Conservation (phyloP, 2,888 invertebrate genomes). For the Chrysina gloriosa region DNA sequence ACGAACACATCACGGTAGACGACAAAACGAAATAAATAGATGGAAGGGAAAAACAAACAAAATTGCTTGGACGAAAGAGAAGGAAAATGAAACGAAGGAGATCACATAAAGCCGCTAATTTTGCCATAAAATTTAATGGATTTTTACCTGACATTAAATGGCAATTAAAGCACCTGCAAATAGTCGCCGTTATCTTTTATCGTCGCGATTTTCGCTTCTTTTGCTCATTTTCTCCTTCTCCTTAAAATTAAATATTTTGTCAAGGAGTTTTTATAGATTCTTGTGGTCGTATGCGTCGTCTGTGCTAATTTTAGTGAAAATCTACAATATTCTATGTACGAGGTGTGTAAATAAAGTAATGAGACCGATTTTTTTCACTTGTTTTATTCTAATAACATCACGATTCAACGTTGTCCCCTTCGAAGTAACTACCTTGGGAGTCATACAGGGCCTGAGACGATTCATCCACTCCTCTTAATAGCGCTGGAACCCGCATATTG, state of each 20-base stretch:
- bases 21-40: background rate
- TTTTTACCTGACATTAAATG: slow-evolving; percentile 40
- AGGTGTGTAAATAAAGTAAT: no score
- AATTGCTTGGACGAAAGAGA: background rate
- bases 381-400: no score
- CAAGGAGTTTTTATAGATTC: background rate
- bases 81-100: background rate
- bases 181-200: slow-evolving; percentile 17
- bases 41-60: background rate
- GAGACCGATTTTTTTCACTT: no score
- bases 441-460: no score
- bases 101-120: slow-evolving; percentile 32
- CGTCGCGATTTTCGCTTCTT: background rate
- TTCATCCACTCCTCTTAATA: no score
- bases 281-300: no score
- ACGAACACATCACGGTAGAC: background rate
- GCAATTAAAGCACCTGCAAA: slow-evolving; percentile 41
- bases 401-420: no score
- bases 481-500: no score
- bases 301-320: no score
- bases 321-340: no score
- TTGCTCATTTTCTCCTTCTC: background rate
- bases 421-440: no score
- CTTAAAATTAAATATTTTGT: background rate
- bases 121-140: slow-evolving; percentile 41